Conservation (phyloP, 2,113 vertebrate genomes). For the Platichthys stellatus region DNA sequence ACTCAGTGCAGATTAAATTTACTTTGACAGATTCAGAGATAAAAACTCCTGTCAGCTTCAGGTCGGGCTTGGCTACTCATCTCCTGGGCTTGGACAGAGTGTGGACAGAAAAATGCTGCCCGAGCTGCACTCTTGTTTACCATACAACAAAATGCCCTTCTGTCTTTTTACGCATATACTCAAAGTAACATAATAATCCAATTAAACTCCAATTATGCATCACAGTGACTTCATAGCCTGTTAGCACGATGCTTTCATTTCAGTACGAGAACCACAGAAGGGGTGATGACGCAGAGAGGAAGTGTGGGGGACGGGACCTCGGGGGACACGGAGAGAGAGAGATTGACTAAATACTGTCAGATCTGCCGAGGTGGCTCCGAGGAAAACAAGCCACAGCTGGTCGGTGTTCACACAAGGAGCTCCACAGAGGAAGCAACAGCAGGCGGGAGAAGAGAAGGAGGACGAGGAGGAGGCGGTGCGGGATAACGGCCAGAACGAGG, state of each 20-base stretch:
- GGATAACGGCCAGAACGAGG: constrained; percentile 58
- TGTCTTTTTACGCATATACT: background rate
- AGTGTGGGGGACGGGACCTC: constrained; percentile 6
- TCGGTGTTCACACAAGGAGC: constrained; percentile 60
- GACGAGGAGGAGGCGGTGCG: constrained; percentile 33
- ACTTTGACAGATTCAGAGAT: too few species aligned
- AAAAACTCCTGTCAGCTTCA: too few species aligned
- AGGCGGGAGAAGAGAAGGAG: constrained; percentile 55
- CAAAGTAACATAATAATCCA: background rate
- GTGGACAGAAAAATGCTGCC: too few species aligned
- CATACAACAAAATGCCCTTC: background rate
- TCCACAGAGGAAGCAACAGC: constrained; percentile 68
- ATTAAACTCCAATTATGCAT: background rate
- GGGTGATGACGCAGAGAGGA: constrained; percentile 15
- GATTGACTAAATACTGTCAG: constrained; percentile 70
- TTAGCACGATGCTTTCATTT: background rate
- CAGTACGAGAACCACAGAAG: constrained; percentile 6
- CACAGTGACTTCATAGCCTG: background rate
- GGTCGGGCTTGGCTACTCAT: too few species aligned
- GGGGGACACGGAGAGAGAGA: constrained; percentile 28
- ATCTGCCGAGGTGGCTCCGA: constrained; percentile 53
- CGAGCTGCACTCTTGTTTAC: background rate
- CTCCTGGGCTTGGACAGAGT: too few species aligned
- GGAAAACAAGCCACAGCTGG: constrained; percentile 76
- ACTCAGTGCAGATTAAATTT: too few species aligned